Evolutionary conservation across 1,140 invertebrate species (phyloP), one percentile per base, ranked within the genome.

Genomic region (Cardiocondyla obscurior): DNA sequence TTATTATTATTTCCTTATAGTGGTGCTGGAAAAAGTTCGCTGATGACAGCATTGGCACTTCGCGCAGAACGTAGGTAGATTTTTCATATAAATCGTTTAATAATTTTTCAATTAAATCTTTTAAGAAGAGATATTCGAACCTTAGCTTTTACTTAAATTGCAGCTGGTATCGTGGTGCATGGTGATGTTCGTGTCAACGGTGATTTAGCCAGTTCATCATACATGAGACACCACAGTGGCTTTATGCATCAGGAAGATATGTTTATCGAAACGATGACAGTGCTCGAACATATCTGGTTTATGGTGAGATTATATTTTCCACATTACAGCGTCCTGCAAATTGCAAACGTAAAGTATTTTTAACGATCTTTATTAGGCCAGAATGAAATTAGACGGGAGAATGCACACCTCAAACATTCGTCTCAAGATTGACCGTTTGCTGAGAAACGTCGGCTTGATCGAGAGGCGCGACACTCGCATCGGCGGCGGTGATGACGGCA

Each of bases 181-280:
- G 98, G 98, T 2, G 96, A 97, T 72, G 96, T 97, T 70, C 90
- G 95, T 57, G 95, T 97, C 83, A 97, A 97, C 90, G 97, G 97
- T 1, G 91, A 94, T 25, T 93, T 94, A 5, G 94, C 97, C 4
- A 95, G 95, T 10, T 95, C 96, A 74, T 82, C 84, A 5, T 97
- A 96, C 85, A 97, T 98, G 95, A 96, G 96, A 87, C 95, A 95
- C 77, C 94, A 98, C 46, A 98, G 97, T 81, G 98, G 98, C 0
- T 99, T 98, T 92, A 98, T 99, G 92, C 97, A 99, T 89, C 99
- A 99, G 93, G 97, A 98, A 81, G 98, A 99, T 91, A 94, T 99
- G 39, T 99, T 99, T 90, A 96, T 98, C 46, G 97, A 96, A 1
- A 96, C 96, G 10, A 95, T 99, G 76, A 99, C 98, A 0, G 98